A percentile compares a stretch with the other conserved stretches of the same genome.
phyloP scores from a whole-genome alignment of 2,797 vertebrate species.

The Rhabdophis nuchalis region DNA sequence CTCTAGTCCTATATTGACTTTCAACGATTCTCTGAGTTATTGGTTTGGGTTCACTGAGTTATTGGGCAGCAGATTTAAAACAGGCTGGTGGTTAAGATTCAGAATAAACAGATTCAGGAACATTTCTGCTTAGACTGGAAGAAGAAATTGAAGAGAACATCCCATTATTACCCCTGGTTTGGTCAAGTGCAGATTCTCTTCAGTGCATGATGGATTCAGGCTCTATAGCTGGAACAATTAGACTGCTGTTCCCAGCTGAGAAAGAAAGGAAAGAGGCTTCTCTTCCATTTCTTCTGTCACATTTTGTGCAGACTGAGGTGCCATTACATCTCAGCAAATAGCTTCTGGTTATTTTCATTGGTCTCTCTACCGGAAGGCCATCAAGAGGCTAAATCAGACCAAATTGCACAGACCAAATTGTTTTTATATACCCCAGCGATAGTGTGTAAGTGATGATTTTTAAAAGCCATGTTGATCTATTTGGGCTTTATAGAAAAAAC shows the following conservation, averaged over 20 bases:
- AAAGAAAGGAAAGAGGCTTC: not conserved
- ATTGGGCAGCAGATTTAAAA: not conserved
- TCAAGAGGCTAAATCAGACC: not conserved
- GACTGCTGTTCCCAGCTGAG: not conserved
- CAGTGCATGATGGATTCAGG: not conserved
- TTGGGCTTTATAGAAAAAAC: not conserved
- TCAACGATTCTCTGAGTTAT: not conserved
- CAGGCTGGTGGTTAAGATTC: not conserved
- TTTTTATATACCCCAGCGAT: not conserved
- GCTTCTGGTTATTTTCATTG: not conserved
- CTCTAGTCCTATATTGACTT: not conserved
- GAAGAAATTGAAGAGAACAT: not conserved
- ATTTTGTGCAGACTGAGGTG: not conserved
- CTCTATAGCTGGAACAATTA: not conserved
- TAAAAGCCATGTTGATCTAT: not conserved
- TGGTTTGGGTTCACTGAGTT: not conserved
- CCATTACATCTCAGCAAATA: not conserved
- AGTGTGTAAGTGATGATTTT: not conserved
- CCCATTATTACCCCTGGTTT: not conserved
- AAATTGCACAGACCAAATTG: not conserved
- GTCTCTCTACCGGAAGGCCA: not conserved
- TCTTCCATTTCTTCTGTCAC: not conserved
- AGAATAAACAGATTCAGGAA: not conserved
- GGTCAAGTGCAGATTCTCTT: not conserved
- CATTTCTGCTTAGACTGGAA: not conserved